These are phyloP conservation scores for Nemotelus nigrinus DNA, from an alignment of 2,888 invertebrate species.

Conservation along the genomic window DNA sequence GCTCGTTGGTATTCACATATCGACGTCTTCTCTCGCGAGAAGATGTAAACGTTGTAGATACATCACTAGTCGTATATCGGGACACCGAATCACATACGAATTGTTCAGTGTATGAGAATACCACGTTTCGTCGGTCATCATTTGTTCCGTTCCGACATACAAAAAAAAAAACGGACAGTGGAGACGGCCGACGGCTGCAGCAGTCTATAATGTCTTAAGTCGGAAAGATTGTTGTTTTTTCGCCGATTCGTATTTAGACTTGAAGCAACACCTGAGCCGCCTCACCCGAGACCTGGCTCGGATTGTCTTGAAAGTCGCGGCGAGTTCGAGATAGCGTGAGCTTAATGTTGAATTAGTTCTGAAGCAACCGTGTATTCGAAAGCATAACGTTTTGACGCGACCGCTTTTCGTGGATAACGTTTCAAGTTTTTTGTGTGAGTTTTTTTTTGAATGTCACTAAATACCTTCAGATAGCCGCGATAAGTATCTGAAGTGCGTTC, in stretches of 20 bases:
- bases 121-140: not conserved
- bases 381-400: slow-evolving; percentile 27
- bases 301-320: slow-evolving; percentile 11
- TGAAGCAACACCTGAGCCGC: slow-evolving; percentile 40
- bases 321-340: slow-evolving; percentile 15
- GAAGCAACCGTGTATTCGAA: slow-evolving; percentile 35
- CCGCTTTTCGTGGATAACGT: slow-evolving; percentile 1
- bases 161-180: slow-evolving; percentile 7
- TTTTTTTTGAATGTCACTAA: slow-evolving; percentile 20
- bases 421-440: not conserved
- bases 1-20: not conserved
- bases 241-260: slow-evolving; percentile 22
- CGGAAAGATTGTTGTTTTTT: not conserved
- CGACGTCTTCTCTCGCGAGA: not conserved
- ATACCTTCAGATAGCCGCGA: slow-evolving; percentile 10
- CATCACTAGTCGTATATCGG: not conserved
- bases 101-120: not conserved
- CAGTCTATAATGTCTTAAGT: slow-evolving; percentile 19
- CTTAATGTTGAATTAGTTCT: slow-evolving; percentile 36
- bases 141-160: not conserved
- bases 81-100: slow-evolving; percentile 31
- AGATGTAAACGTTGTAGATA: not conserved
- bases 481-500: slow-evolving; percentile 21
- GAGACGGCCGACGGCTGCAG: slow-evolving; percentile 3
- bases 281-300: not conserved